Base-by-base conservation (phyloP, 53 echinoderm and acorn worm species). In the Astropecten irregularis region DNA sequence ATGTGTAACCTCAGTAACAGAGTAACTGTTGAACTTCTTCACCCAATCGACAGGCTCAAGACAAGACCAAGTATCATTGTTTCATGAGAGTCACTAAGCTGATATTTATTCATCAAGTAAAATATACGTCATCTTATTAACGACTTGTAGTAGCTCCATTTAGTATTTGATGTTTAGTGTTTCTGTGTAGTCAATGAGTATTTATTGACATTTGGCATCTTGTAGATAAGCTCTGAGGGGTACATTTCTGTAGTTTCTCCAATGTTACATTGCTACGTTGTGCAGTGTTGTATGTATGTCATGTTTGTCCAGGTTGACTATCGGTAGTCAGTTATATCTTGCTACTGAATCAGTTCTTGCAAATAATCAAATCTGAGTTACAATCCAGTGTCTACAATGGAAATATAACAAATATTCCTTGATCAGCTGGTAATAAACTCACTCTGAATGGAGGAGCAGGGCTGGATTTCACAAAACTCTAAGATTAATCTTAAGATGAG, bases 31-130 rank as follows among this genome's bases (percentile, higher is more conserved):
- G 91, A 95, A 89, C 93, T 95, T 20, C 93, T 95, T 15, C 95
- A 95, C 42, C 95, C 95, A 1, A 85, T 95, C 3, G 92, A 95
- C 82, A 91, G 88, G 89, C 87, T 95, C 27, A 93, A 93, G 29
- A 91, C 93, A 21, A 62, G 94, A 72, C 94, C 99, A 9, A 90
- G 99, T 69, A 99, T 99, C 57, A 95, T 92, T 58, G 99, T 99
- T 3, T 99, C 99, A 27, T 99, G 92, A 95, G 86, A 52, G 48
- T 48, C 35, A 9, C 56, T 61, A 42, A 28, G 57, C 51, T 19
- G 50, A 23, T 58, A 60, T 58, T 85, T 79, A 61, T 79, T 79
- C 62, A 29, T 79, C 42, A 8, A 11, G 42, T 42, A n/a, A n/a
- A n/a, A n/a, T n/a, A n/a, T n/a, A 76, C 38, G 36, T 19, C n/a